phyloP scores from a whole-genome alignment of 1,140 invertebrate species.

The Cyclina sinensis region DNA sequence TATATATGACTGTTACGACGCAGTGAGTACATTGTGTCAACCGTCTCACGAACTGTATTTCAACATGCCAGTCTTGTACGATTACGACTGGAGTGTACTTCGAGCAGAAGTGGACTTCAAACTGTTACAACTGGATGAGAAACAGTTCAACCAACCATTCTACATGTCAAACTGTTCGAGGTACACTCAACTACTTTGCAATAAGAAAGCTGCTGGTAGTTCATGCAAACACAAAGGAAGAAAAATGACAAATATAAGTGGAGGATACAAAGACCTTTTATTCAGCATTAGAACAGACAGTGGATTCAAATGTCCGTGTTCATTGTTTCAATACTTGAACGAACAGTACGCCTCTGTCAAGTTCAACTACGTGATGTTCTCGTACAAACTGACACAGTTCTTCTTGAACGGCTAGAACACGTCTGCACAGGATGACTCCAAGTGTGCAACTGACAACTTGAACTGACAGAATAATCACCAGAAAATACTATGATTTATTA shows the following conservation, averaged over 20 bases:
- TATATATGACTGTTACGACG: background rate
- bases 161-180: background rate
- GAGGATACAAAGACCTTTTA: background rate
- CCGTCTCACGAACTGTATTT: background rate
- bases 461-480: too few relatives aligned
- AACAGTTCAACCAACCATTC: background rate
- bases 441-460: too few relatives aligned
- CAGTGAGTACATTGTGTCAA: background rate
- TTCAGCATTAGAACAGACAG: background rate
- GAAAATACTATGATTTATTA: too few relatives aligned
- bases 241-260: background rate
- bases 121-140: background rate
- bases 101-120: background rate
- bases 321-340: background rate
- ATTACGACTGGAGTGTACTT: background rate
- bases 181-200: background rate
- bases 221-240: background rate
- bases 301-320: background rate
- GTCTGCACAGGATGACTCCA: too few relatives aligned
- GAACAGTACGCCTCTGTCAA: background rate
- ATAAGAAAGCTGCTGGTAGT: background rate
- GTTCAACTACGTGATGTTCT: background rate
- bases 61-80: background rate
- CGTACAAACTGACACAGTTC: background rate
- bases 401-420: background rate